Conservation (phyloP, 2,113 vertebrate species). For the Siphamia tubifer region DNA sequence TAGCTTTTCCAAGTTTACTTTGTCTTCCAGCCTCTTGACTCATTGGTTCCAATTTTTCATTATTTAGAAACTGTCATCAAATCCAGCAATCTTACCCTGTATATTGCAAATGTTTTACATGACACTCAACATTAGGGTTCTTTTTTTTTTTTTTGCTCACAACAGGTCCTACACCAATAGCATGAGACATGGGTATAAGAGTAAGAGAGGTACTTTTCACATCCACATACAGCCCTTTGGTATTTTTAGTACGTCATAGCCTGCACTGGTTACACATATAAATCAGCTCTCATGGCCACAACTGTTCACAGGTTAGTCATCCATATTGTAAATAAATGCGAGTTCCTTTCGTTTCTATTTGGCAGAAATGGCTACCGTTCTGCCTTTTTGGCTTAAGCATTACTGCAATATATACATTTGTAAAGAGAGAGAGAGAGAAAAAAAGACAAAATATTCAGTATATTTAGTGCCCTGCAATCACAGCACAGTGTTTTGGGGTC, state of each 20-base stretch:
- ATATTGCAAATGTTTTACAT: not conserved
- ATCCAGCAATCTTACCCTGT: slow-evolving; percentile 2
- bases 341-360: not conserved
- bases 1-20: slow-evolving; percentile 53
- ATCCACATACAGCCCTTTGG: slow-evolving; percentile 28
- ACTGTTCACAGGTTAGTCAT: not conserved
- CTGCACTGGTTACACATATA: slow-evolving; percentile 31
- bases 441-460: slow-evolving; percentile 11
- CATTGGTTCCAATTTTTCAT: slow-evolving; percentile 58
- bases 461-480: slow-evolving; percentile 5
- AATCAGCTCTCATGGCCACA: slow-evolving; percentile 21
- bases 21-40: slow-evolving; percentile 66
- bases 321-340: not conserved
- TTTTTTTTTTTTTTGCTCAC: not conserved
- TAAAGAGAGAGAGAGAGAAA: not conserved
- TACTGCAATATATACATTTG: not conserved
- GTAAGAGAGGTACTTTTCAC: slow-evolving; percentile 36
- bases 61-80: slow-evolving; percentile 1
- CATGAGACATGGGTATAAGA: no score
- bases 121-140: not conserved
- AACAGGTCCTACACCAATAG: slow-evolving; percentile 9
- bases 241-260: slow-evolving; percentile 28
- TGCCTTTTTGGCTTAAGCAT: not conserved
- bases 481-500: slow-evolving; percentile 46
- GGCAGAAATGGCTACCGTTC: not conserved